These are phyloP conservation scores for Stenodema calcarata DNA, from an alignment of 2,888 invertebrate species.

Conservation along the genomic window DNA sequence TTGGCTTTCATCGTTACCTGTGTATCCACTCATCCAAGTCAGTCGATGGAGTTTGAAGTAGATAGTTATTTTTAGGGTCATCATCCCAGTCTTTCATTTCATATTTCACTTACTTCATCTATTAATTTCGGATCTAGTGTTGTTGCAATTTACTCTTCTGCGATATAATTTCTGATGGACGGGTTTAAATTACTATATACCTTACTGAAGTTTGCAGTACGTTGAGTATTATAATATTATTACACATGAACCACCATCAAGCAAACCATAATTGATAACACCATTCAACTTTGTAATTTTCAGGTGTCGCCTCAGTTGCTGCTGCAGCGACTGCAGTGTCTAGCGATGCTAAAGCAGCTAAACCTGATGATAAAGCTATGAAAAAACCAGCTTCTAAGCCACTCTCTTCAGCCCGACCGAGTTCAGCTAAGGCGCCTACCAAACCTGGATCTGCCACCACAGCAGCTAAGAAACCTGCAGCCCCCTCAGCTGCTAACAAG, in stretches of 20 bases:
- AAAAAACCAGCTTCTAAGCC: slow-evolving; percentile 50
- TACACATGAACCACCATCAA: too few species aligned
- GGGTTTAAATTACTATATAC: too few species aligned
- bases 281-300: neutral
- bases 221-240: too few species aligned
- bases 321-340: slow-evolving; percentile 55
- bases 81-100: too few species aligned
- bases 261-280: slow-evolving; percentile 18
- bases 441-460: slow-evolving; percentile 58
- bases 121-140: too few species aligned
- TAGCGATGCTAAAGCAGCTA: slow-evolving; percentile 35
- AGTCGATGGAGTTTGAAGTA: too few species aligned
- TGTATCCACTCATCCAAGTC: neutral
- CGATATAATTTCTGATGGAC: too few species aligned
- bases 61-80: too few species aligned
- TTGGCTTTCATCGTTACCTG: neutral
- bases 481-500: slow-evolving; percentile 49
- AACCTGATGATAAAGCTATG: slow-evolving; percentile 16
- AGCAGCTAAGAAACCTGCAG: slow-evolving; percentile 59
- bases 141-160: too few species aligned
- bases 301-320: slow-evolving; percentile 23
- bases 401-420: neutral
- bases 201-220: too few species aligned
- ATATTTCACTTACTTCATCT: too few species aligned
- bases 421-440: neutral